A percentile compares a stretch with the other conserved stretches of the same genome.
Conservation (phyloP, 2,797 vertebrate species). For the Heliangelus exortis region DNA sequence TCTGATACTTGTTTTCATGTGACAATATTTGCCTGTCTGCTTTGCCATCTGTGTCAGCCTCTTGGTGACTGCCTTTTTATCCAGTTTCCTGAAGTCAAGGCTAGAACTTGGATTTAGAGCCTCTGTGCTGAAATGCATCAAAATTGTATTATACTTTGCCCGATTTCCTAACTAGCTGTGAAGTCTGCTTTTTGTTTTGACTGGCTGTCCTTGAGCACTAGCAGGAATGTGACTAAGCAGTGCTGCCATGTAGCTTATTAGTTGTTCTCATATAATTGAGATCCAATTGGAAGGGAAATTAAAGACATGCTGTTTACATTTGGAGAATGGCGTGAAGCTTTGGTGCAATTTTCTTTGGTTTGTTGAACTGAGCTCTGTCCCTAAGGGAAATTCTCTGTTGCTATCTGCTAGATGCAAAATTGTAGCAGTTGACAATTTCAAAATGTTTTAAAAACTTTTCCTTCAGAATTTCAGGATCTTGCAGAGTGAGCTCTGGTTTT, state of each 20-base stretch:
- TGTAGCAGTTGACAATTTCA: not conserved
- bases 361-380: not conserved
- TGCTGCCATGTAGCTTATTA: slow-evolving; percentile 11
- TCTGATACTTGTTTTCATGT: not conserved
- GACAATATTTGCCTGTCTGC: not conserved
- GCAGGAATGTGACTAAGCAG: slow-evolving; percentile 20
- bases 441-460: not conserved
- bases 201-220: slow-evolving; percentile 15
- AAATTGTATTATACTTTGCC: not conserved
- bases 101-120: not conserved
- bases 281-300: slow-evolving; percentile 20
- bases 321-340: not conserved
- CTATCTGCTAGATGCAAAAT: not conserved
- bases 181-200: slow-evolving; percentile 33
- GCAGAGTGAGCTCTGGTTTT: not conserved
- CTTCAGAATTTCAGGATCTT: not conserved
- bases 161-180: not conserved
- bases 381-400: not conserved
- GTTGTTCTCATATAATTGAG: not conserved
- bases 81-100: slow-evolving; percentile 29
- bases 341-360: not conserved
- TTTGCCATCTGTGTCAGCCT: not conserved
- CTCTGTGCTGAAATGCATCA: not conserved
- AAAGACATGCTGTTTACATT: slow-evolving; percentile 19
- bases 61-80: not conserved